Evolutionary conservation across 2,888 invertebrate genomes (phyloP), one percentile per base, ranked within the genome.

Genomic region (Cheilosia vulpina): DNA sequence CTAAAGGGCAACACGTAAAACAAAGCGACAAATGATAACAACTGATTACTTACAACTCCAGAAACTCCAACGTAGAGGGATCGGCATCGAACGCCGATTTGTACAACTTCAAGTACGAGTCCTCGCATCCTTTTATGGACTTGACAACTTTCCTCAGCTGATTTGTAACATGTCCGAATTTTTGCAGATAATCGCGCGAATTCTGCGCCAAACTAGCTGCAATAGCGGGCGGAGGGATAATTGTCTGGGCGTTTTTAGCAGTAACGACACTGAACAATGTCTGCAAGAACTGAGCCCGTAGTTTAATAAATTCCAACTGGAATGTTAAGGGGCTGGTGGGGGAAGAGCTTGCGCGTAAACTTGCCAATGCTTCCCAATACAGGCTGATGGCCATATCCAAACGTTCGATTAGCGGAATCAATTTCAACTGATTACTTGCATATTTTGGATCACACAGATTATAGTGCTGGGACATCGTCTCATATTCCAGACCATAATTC

Each of bases 161-260:
- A 89, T 95, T 94, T 0, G 96, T 96, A 1, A 97, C 95, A 87
- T 96, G 95, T 0, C 97, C 96, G 90, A 95, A 96, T 87, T 96
- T 94, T 88, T 96, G 95, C 71, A 96, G 93, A 88, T 96, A 96
- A 89, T 97, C 96, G 65, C 96, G 93, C 0, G 96, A 95, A 50
- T 95, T 94, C 87, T 96, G 95, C 0, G 97, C 97, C 66, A 96
- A 94, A 2, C 96, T 95, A 2, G 96, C 95, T 0, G 98, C 98
- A 73, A 98, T 97, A 0, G 98, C 98, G 0, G 98, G 98, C 47
- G 98, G 98, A 34, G 98, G 98, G 78, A 97, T 97, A 79, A 98
- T 96, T 89, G 97, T 96, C 85, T 92, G 92, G 0, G 93, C 93
- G 17, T 93, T 91, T 87, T 93, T 90, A 0, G 93, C 93, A 0